Evolutionary conservation across 1,140 invertebrate species (phyloP).

Genomic region (Drosophila pallidifrons): DNA sequence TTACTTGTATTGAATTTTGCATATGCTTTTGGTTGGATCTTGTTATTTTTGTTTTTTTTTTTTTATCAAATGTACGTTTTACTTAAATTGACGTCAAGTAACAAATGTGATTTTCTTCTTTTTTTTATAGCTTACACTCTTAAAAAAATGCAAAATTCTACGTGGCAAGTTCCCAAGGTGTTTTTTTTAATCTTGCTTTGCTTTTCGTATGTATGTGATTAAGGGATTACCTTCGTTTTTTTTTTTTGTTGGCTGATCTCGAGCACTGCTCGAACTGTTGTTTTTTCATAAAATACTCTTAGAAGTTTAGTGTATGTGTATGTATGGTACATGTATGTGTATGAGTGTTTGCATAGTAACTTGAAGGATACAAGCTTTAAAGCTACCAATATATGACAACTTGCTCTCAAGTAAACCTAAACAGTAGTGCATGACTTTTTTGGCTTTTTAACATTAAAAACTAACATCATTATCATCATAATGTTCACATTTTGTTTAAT

Average conservation of each 20-base stretch:
- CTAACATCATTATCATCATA: slow-evolving; percentile 57
- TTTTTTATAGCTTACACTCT: slow-evolving; percentile 58
- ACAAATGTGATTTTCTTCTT: slow-evolving; percentile 54
- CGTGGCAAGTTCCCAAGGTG: slow-evolving; percentile 60
- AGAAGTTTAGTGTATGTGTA: slow-evolving; percentile 61
- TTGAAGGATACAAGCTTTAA: slow-evolving; percentile 82
- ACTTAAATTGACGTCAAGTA: slow-evolving; percentile 71
- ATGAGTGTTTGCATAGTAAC: slow-evolving; percentile 62
- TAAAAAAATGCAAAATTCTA: slow-evolving; percentile 83
- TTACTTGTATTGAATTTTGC: slow-evolving; percentile 26
- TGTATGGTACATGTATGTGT: slow-evolving; percentile 34
- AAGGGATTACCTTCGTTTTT: not conserved
- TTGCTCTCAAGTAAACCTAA: slow-evolving; percentile 77
- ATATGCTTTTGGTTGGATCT: slow-evolving; percentile 30
- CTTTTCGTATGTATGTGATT: slow-evolving; percentile 32
- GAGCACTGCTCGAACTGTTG: slow-evolving; percentile 69
- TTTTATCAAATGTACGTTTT: slow-evolving; percentile 47
- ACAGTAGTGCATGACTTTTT: slow-evolving; percentile 79
- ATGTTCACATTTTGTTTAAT: slow-evolving; percentile 10
- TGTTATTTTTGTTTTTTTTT: slow-evolving; percentile 17
- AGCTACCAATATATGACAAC: slow-evolving; percentile 81
- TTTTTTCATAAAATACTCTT: slow-evolving; percentile 75
- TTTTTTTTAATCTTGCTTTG: slow-evolving; percentile 28
- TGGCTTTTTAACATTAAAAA: slow-evolving; percentile 76
- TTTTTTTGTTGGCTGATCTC: slow-evolving; percentile 33